A percentile compares a stretch with the other conserved stretches of the same genome.
phyloP scores from a whole-genome alignment of 2,113 vertebrate species.

The Triplophysa dalaica region DNA sequence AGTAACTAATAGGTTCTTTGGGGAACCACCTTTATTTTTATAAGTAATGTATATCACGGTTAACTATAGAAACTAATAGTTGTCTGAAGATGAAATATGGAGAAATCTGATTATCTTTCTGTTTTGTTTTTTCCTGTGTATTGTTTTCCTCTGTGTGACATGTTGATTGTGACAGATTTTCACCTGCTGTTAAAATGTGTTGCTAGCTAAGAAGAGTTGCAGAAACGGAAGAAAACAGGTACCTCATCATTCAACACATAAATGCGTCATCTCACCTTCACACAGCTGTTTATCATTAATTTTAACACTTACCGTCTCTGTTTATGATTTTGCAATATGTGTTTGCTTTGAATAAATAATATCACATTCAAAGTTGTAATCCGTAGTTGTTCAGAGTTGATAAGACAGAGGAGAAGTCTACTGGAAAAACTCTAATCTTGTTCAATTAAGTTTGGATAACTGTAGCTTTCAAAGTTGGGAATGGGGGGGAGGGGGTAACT shows the following conservation, averaged over 20 bases:
- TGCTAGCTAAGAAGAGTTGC: conserved; percentile 47
- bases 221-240: conserved; percentile 43
- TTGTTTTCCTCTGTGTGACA: conserved; percentile 54
- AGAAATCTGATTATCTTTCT: neutral
- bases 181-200: conserved; percentile 52
- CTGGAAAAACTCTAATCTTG: conserved; percentile 64
- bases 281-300: conserved; percentile 2
- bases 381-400: conserved; percentile 65
- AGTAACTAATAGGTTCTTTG: no score
- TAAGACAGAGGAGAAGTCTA: conserved; percentile 60
- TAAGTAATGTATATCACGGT: no score
- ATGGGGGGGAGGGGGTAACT: conserved; percentile 60
- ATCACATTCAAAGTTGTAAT: conserved; percentile 8
- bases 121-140: conserved; percentile 53
- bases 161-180: conserved; percentile 61
- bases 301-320: neutral
- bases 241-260: conserved; percentile 21
- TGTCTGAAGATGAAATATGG: neutral
- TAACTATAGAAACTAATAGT: neutral
- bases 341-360: conserved; percentile 59
- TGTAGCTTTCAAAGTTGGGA: conserved; percentile 67
- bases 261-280: conserved; percentile 19
- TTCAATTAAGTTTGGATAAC: conserved; percentile 74
- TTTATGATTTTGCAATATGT: neutral
- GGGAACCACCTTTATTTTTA: no score